phyloP scores from a whole-genome alignment of 2,113 vertebrate species.

The Pseudorhombus dupliciocellatus region DNA sequence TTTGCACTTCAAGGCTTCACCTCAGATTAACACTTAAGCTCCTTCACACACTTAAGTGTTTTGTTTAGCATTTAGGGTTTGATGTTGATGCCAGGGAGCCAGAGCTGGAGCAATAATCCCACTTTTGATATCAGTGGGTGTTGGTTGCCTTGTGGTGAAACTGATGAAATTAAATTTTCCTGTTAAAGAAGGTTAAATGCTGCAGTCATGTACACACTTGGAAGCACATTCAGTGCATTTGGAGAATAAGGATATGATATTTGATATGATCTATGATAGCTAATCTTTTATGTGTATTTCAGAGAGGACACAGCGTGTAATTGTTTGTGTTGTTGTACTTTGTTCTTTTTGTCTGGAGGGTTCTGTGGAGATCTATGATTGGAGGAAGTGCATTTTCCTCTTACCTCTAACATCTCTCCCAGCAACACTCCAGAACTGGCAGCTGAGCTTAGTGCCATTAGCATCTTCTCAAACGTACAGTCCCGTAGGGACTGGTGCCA shows the following conservation, averaged over 20 bases:
- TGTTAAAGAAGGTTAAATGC: too few relatives aligned
- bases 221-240: too few relatives aligned
- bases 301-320: constrained; percentile 3
- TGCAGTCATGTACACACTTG: too few relatives aligned
- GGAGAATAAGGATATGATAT: too few relatives aligned
- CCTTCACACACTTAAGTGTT: constrained; percentile 4
- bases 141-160: too few relatives aligned
- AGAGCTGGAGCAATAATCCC: neutral
- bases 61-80: constrained; percentile 3
- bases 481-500: constrained; percentile 4
- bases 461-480: constrained; percentile 13
- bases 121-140: neutral
- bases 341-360: constrained; percentile 16
- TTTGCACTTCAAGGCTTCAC: constrained; percentile 2
- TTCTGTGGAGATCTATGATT: constrained; percentile 9
- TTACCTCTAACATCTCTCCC: constrained; percentile 12
- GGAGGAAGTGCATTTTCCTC: constrained; percentile 18
- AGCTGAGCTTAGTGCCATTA: constrained; percentile 27
- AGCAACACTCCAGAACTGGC: constrained; percentile 1
- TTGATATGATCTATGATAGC: too few relatives aligned
- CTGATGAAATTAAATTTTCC: too few relatives aligned
- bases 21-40: constrained; percentile 1
- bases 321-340: constrained; percentile 5
- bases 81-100: constrained; percentile 7
- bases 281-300: too few relatives aligned